phyloP scores from a whole-genome alignment of 2,888 invertebrate genomes.

The Tinea pellionella region DNA sequence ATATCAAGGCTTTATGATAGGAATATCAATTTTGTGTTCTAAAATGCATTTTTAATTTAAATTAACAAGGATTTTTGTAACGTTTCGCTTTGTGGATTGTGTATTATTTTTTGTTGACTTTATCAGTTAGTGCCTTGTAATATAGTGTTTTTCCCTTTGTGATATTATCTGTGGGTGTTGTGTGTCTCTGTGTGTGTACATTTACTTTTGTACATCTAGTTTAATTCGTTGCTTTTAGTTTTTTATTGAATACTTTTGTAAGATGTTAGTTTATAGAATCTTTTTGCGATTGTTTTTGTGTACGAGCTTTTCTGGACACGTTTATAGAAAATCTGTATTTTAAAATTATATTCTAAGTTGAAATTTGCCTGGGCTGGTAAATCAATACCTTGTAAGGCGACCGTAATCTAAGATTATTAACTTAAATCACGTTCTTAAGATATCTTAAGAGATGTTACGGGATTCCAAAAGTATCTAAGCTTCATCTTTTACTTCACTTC shows the following conservation, averaged over 20 bases:
- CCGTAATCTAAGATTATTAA: too few relatives aligned
- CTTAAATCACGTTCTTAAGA: too few relatives aligned
- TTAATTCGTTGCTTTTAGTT: neutral
- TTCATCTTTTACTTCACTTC: too few relatives aligned
- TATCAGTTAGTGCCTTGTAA: conserved; percentile 25
- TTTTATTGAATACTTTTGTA: neutral
- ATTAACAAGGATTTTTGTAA: conserved; percentile 25
- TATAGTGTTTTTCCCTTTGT: conserved; percentile 43
- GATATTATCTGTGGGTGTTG: conserved; percentile 48
- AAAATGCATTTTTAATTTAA: neutral
- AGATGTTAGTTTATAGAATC: neutral
- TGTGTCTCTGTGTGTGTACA: conserved; percentile 14
- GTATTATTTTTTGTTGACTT: conserved; percentile 12
- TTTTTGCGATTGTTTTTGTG: neutral
- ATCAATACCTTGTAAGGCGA: too few relatives aligned
- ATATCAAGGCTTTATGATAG: too few relatives aligned
- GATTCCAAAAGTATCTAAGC: too few relatives aligned
- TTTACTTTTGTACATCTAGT: neutral
- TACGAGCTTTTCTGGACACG: neutral
- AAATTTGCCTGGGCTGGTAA: too few relatives aligned
- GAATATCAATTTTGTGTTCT: conserved; percentile 10
- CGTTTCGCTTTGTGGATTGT: conserved; percentile 24
- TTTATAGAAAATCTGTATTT: too few relatives aligned
- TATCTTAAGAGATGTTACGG: too few relatives aligned
- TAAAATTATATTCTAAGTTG: too few relatives aligned